phyloP scores from a whole-genome alignment of 2,113 vertebrate genomes.

The Bombycilla garrulus region DNA sequence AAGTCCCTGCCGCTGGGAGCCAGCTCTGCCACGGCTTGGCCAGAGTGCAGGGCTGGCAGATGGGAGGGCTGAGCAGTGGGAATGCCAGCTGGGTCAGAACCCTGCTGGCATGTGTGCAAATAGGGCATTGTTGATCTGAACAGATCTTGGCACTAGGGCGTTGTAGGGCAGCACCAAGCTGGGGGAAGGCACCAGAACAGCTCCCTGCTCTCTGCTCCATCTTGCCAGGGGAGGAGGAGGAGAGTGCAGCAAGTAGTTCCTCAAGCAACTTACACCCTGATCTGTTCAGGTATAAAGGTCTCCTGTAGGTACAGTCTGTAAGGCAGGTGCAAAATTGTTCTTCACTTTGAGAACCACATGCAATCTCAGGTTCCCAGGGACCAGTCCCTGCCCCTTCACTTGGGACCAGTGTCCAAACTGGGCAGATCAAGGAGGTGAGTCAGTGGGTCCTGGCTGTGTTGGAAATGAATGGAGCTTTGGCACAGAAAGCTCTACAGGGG shows the following conservation, averaged over 20 bases:
- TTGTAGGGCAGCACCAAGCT: not conserved
- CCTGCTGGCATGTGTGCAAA: not conserved
- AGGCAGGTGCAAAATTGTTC: not conserved
- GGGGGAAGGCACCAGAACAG: not conserved
- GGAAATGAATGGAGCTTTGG: not conserved
- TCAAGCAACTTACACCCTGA: not conserved
- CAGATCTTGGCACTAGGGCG: not conserved
- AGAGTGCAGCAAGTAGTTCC: not conserved
- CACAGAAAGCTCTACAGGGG: not conserved
- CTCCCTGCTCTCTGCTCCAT: not conserved
- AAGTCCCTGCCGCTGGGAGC: not conserved
- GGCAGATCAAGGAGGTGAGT: not conserved
- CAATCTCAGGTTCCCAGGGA: not conserved
- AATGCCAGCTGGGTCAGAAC: not conserved
- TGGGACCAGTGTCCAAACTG: fast-evolving
- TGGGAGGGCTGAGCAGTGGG: not conserved
- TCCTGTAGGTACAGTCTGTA: not conserved
- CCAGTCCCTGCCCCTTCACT: not conserved
- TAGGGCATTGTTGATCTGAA: not conserved
- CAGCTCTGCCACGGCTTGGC: not conserved
- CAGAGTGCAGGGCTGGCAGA: not conserved
- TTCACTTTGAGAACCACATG: not conserved
- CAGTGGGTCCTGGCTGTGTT: not conserved
- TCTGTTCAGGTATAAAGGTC: not conserved
- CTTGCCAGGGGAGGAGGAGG: not conserved